A percentile compares a stretch with the other conserved stretches of the same genome.
Conservation (phyloP, 2,797 vertebrate genomes). For the Sebastes aleutianus region DNA sequence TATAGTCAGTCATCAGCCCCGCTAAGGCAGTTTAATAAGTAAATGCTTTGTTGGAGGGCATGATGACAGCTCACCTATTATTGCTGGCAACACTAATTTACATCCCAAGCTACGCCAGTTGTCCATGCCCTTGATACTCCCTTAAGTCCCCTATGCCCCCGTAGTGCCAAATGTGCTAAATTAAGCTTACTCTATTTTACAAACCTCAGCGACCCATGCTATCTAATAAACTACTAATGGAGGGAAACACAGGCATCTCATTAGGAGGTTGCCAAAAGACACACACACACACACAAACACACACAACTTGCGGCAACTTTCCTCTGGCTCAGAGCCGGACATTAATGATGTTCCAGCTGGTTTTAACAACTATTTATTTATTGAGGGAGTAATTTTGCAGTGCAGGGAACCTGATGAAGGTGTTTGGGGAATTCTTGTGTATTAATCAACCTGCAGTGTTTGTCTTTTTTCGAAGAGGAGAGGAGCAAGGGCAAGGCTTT, state of each 20-base stretch:
- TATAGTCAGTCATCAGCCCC: constrained; percentile 34
- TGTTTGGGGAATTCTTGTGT: constrained; percentile 58
- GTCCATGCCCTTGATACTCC: constrained; percentile 53
- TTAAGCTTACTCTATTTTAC: constrained; percentile 70
- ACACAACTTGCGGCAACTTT: constrained; percentile 47
- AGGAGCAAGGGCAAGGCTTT: constrained; percentile 14
- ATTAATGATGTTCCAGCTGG: constrained; percentile 75
- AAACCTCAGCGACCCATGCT: constrained; percentile 71
- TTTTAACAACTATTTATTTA: constrained; percentile 77
- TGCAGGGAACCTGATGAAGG: constrained; percentile 61
- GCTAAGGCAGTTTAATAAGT: constrained; percentile 47
- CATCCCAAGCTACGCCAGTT: constrained; percentile 26
- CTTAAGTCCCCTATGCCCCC: constrained; percentile 45
- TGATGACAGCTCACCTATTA: constrained; percentile 41
- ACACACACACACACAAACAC: background rate
- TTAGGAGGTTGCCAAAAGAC: constrained; percentile 65
- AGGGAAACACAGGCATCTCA: constrained; percentile 72
- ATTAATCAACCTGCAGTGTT: constrained; percentile 55
- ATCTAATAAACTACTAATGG: constrained; percentile 78
- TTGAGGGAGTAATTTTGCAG: constrained; percentile 63
- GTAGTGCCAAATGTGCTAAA: constrained; percentile 66
- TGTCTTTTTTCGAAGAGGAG: constrained; percentile 21
- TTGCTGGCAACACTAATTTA: constrained; percentile 55
- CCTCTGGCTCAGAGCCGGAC: constrained; percentile 57
- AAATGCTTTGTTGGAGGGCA: constrained; percentile 43